Conservation (phyloP, 2,113 vertebrate genomes). For the Anolis sagrei region DNA sequence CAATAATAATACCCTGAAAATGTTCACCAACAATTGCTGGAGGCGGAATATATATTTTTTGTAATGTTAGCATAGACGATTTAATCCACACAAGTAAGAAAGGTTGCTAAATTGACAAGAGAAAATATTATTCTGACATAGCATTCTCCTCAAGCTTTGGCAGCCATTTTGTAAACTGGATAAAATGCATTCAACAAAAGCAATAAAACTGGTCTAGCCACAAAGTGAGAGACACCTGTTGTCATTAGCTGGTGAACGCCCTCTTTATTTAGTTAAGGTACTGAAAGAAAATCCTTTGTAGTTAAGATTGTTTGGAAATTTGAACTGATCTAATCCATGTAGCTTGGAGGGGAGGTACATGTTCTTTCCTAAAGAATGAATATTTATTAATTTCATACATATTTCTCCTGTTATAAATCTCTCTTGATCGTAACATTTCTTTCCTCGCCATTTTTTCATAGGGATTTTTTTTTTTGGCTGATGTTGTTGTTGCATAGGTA, state of each 20-base stretch:
- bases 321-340: conserved; percentile 74
- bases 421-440: conserved; percentile 63
- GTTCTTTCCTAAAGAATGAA: conserved; percentile 70
- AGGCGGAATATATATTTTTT: conserved; percentile 32
- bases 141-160: conserved; percentile 72
- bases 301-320: conserved; percentile 76
- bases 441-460: conserved; percentile 44
- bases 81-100: conserved; percentile 37
- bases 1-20: not conserved
- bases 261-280: conserved; percentile 86
- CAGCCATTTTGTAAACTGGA: conserved; percentile 78
- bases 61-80: conserved; percentile 36
- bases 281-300: conserved; percentile 79
- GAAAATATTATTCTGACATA: conserved; percentile 68
- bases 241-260: conserved; percentile 85
- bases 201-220: conserved; percentile 76
- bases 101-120: conserved; percentile 65
- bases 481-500: conserved; percentile 76
- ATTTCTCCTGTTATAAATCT: conserved; percentile 76
- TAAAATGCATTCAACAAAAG: conserved; percentile 67
- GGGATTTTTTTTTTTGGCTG: conserved; percentile 57
- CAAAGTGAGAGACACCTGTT: conserved; percentile 69
- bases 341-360: conserved; percentile 70
- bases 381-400: conserved; percentile 86
- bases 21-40: not conserved